These are phyloP conservation scores for Nannoperca australis DNA, from an alignment of 2,797 vertebrate species.

Conservation along the genomic window DNA sequence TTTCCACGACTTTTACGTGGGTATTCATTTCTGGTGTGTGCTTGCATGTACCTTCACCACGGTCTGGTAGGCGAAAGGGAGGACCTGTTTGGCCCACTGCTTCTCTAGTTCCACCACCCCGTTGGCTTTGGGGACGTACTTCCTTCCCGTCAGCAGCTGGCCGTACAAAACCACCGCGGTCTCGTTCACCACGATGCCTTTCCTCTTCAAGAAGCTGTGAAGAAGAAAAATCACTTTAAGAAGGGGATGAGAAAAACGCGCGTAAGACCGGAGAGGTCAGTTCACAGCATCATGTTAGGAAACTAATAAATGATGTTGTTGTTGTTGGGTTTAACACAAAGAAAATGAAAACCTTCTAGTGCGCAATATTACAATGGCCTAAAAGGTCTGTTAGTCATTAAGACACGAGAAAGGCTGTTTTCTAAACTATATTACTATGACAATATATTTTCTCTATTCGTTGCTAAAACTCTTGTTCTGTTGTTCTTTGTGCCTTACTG, in stretches of 20 bases:
- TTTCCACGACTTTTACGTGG: not conserved
- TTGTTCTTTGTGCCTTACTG: slow-evolving; percentile 85
- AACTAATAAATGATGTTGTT: not conserved
- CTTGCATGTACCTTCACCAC: slow-evolving; percentile 89
- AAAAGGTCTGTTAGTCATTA: not conserved
- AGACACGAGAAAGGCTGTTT: not conserved
- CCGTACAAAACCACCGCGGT: slow-evolving; percentile 90
- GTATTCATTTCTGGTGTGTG: not conserved
- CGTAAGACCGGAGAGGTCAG: not conserved
- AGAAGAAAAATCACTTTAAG: slow-evolving; percentile 24
- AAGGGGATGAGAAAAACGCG: rapidly evolving
- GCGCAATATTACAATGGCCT: not conserved
- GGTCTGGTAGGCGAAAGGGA: slow-evolving; percentile 94
- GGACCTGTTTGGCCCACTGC: slow-evolving; percentile 95
- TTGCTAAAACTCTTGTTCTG: not conserved
- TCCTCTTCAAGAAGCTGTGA: slow-evolving; percentile 90
- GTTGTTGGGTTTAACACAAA: not conserved
- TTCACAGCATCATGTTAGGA: not conserved
- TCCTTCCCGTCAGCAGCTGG: slow-evolving; percentile 92
- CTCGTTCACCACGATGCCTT: slow-evolving; percentile 94
- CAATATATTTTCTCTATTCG: not conserved
- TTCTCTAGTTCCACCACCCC: slow-evolving; percentile 94
- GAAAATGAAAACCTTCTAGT: not conserved
- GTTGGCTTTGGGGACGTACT: slow-evolving; percentile 90
- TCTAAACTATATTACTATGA: no score